These are phyloP conservation scores for Acanthosepion esculentum DNA, from an alignment of 2,888 invertebrate species.

Conservation along the genomic window DNA sequence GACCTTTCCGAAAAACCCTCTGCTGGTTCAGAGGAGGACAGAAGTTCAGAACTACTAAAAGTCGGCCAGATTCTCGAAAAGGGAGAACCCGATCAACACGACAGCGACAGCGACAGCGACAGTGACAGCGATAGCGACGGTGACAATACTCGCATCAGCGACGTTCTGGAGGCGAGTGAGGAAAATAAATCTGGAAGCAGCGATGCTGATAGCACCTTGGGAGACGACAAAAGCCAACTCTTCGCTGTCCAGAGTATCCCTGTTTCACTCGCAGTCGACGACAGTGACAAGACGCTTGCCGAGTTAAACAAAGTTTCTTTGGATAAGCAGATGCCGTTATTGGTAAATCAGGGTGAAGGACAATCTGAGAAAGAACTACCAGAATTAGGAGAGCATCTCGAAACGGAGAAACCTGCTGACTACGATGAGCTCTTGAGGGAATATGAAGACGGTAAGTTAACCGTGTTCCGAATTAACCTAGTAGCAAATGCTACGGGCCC, in stretches of 20 bases:
- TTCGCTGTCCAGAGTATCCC: background rate
- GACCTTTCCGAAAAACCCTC: background rate
- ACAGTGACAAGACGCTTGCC: background rate
- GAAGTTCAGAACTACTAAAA: background rate
- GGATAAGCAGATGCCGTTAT: background rate
- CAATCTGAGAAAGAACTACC: background rate
- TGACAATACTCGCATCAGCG: background rate
- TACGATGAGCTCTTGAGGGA: slow-evolving; percentile 34
- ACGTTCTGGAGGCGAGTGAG: background rate
- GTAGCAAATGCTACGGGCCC: no score
- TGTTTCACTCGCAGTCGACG: background rate
- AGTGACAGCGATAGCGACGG: background rate
- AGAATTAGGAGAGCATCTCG: slow-evolving; percentile 14
- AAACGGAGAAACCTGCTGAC: background rate
- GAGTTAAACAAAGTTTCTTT: background rate
- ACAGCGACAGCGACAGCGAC: background rate
- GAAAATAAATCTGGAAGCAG: background rate
- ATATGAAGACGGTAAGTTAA: slow-evolving; percentile 39
- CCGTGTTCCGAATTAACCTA: background rate
- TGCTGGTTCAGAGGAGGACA: background rate
- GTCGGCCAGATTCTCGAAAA: background rate
- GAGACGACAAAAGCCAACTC: background rate
- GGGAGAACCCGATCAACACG: background rate
- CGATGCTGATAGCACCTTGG: background rate
- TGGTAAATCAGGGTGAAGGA: background rate